phyloP scores from a whole-genome alignment of 2,888 invertebrate genomes.

The Rhaphigaster nebulosa region DNA sequence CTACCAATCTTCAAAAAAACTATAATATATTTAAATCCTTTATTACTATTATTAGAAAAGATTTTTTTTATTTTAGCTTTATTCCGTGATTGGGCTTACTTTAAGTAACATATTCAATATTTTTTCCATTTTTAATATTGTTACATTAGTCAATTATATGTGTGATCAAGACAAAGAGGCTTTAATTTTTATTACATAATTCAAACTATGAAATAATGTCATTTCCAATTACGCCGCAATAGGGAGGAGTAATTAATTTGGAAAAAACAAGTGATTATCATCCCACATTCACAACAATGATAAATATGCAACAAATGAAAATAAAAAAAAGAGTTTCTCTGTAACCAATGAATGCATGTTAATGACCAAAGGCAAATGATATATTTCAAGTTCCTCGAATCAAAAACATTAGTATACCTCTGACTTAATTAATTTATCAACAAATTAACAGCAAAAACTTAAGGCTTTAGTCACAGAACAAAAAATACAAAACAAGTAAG shows the following conservation, averaged over 20 bases:
- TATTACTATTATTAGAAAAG: no score
- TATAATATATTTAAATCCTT: no score
- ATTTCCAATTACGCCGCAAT: background rate
- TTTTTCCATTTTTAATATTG: background rate
- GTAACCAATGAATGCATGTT: no score
- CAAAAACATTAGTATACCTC: no score
- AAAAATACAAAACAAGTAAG: background rate
- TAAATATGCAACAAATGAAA: no score
- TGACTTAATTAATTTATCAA: background rate
- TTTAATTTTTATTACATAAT: background rate
- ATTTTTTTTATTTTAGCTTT: background rate
- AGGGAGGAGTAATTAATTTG: background rate
- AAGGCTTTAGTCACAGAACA: background rate
- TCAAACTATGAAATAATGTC: background rate
- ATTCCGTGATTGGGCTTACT: background rate
- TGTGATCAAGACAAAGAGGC: background rate
- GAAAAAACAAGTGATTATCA: background rate
- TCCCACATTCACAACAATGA: background rate
- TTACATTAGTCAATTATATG: background rate
- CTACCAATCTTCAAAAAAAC: no score
- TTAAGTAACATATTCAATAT: background rate
- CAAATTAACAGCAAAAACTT: background rate
- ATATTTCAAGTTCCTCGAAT: no score
- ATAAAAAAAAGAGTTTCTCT: no score
- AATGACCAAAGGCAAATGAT: no score